phyloP scores from a whole-genome alignment of 2,113 vertebrate species.

The Bettongia penicillata region DNA sequence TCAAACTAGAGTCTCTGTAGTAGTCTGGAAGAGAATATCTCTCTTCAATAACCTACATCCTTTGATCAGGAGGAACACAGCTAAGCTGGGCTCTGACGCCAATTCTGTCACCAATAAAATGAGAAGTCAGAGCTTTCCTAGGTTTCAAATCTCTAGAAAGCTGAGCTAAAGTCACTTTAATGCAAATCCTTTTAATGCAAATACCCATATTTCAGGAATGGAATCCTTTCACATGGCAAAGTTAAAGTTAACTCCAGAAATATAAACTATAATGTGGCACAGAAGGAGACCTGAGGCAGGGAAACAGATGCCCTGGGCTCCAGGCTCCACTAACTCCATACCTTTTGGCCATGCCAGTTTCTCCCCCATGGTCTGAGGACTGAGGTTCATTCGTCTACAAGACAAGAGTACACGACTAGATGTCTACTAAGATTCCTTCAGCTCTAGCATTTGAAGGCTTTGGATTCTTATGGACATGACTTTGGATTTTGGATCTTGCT shows the following conservation, averaged over 20 bases:
- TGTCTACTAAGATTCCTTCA: background rate
- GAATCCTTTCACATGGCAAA: background rate
- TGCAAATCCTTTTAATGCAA: background rate
- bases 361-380: background rate
- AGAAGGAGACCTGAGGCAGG: background rate
- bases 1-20: conserved; percentile 18
- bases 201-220: background rate
- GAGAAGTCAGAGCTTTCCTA: conserved; percentile 8
- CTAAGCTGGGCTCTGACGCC: background rate
- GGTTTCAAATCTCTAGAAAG: background rate
- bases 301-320: background rate
- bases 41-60: background rate
- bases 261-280: background rate
- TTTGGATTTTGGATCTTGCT: background rate
- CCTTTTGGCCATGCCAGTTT: background rate
- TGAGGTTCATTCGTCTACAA: background rate
- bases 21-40: background rate
- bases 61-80: background rate
- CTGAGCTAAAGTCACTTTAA: conserved; percentile 25
- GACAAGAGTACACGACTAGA: background rate
- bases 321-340: background rate
- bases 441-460: background rate
- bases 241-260: background rate
- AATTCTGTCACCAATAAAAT: background rate
- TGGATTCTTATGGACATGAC: background rate